phyloP scores from a whole-genome alignment of 2,113 vertebrate genomes.

The Hippocampus barbouri region DNA sequence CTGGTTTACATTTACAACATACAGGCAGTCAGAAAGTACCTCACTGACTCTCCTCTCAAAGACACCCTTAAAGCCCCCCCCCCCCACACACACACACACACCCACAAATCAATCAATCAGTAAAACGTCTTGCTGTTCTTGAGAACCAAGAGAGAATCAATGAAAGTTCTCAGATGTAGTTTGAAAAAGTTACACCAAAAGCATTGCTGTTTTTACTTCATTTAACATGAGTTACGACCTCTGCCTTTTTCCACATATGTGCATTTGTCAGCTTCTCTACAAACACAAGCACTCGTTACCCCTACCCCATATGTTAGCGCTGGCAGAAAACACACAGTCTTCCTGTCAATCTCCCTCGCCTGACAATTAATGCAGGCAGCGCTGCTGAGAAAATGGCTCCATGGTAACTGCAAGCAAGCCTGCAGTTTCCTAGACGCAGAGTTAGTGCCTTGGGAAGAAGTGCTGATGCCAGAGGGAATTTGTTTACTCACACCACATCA shows the following conservation, averaged over 20 bases:
- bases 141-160: slow-evolving; percentile 2
- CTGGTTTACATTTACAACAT: neutral
- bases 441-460: slow-evolving; percentile 37
- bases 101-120: too few relatives aligned
- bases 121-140: neutral
- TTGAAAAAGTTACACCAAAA: neutral
- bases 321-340: slow-evolving; percentile 20
- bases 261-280: slow-evolving; percentile 2
- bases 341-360: slow-evolving; percentile 13
- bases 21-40: neutral
- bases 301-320: slow-evolving; percentile 22
- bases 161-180: slow-evolving; percentile 10
- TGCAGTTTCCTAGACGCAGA: slow-evolving; percentile 65
- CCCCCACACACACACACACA: too few relatives aligned
- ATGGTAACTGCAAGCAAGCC: slow-evolving; percentile 71
- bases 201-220: neutral
- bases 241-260: neutral
- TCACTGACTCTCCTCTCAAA: neutral
- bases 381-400: slow-evolving; percentile 54
- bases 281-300: slow-evolving; percentile 11
- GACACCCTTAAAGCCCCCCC: neutral
- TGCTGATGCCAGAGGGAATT: slow-evolving; percentile 59
- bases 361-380: slow-evolving; percentile 19
- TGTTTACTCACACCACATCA: slow-evolving; percentile 50
- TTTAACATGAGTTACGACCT: neutral